Evolutionary conservation across 2,797 vertebrate genomes (phyloP).

Genomic region (Manis crassicaudata): DNA sequence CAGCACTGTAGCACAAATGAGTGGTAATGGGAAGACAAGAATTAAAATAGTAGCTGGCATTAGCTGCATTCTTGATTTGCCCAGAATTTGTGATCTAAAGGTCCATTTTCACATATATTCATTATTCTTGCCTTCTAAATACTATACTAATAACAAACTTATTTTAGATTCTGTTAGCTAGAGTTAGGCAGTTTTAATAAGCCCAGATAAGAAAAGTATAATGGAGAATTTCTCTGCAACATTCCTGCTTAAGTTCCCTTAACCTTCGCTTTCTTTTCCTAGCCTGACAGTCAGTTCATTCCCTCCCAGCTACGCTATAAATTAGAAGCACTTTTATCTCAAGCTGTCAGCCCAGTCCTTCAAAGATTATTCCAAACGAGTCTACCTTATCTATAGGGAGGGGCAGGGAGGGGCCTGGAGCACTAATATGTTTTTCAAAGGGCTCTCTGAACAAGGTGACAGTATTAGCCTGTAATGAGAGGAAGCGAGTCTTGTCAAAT

Average conservation of each 20-base stretch:
- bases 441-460: not conserved
- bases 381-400: conserved; percentile 25
- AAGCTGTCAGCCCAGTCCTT: conserved; percentile 14
- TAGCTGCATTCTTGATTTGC: not conserved
- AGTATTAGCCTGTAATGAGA: conserved; percentile 41
- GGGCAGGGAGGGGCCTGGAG: conserved; percentile 31
- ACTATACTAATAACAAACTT: not conserved
- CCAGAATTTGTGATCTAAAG: not conserved
- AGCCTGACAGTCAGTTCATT: not conserved
- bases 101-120: not conserved
- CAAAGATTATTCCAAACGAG: conserved; percentile 39
- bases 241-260: not conserved
- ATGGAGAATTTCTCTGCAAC: not conserved
- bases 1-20: not conserved
- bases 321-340: conserved; percentile 54
- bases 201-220: not conserved
- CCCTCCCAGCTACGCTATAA: not conserved
- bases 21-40: not conserved
- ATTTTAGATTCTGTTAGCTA: not conserved
- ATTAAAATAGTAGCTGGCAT: not conserved
- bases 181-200: not conserved
- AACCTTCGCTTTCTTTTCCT: conserved; percentile 22
- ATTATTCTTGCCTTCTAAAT: not conserved
- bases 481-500: conserved; percentile 42
- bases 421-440: conserved; percentile 49